phyloP scores from a whole-genome alignment of 2,797 vertebrate species.

The Sebastes ruberrimus region DNA sequence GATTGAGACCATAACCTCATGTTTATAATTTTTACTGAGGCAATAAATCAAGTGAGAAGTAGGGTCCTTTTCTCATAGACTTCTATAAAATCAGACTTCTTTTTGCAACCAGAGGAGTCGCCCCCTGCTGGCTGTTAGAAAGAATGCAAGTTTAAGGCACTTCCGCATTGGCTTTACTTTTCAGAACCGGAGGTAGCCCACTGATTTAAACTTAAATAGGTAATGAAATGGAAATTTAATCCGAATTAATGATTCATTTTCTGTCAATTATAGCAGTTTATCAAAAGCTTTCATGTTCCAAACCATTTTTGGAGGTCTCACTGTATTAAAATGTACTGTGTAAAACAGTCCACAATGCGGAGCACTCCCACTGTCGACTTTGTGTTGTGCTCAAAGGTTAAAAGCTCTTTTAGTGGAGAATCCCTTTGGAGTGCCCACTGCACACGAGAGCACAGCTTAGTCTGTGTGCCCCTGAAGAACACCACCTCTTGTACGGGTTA shows the following conservation, averaged over 20 bases:
- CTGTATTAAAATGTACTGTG: not conserved
- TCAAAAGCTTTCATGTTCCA: not conserved
- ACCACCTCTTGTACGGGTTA: constrained; percentile 23
- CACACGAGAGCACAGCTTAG: constrained; percentile 44
- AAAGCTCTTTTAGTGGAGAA: constrained; percentile 53
- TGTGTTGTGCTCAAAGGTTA: constrained; percentile 48
- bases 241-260: not conserved
- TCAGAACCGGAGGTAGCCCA: too few relatives aligned
- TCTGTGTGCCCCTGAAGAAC: constrained; percentile 30
- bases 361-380: constrained; percentile 12
- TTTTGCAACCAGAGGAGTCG: too few relatives aligned
- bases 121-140: too few relatives aligned
- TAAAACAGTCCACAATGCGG: not conserved
- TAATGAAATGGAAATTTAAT: too few relatives aligned
- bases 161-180: too few relatives aligned
- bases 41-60: too few relatives aligned
- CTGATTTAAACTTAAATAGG: too few relatives aligned
- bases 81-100: too few relatives aligned
- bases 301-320: not conserved
- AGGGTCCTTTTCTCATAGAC: too few relatives aligned
- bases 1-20: too few relatives aligned
- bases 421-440: constrained; percentile 49
- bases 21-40: too few relatives aligned
- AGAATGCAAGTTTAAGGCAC: too few relatives aligned
- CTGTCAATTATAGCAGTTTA: not conserved